These are phyloP conservation scores for Catalaphyllia jardinei DNA, from an alignment of 64 coral and sea anemone species.

Conservation along the genomic window DNA sequence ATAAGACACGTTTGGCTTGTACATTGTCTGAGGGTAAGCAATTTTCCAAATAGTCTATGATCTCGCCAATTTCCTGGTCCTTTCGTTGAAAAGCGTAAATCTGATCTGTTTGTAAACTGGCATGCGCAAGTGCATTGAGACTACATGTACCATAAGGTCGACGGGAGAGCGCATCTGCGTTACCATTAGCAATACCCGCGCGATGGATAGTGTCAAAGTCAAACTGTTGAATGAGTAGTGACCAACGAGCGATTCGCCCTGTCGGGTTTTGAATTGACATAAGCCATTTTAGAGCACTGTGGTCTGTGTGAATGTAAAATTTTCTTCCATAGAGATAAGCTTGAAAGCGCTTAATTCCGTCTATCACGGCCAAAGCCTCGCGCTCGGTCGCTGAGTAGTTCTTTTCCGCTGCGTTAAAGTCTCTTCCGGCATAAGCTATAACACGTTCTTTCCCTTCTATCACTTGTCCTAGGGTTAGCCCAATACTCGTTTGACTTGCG, in stretches of 20 bases:
- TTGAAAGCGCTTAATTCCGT: conserved; percentile 29
- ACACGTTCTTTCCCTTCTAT: background rate
- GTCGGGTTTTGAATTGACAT: conserved; percentile 25
- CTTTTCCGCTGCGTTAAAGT: conserved; percentile 11
- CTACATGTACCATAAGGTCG: background rate
- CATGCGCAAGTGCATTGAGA: no score
- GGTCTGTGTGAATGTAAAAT: conserved; percentile 17
- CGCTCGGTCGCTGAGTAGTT: conserved; percentile 25
- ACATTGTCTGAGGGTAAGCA: no score
- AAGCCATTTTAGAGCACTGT: conserved; percentile 19
- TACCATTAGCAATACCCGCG: conserved; percentile 30
- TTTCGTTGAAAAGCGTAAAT: no score
- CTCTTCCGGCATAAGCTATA: conserved; percentile 23
- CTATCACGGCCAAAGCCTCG: conserved; percentile 13
- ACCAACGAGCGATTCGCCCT: conserved; percentile 17
- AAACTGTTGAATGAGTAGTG: conserved; percentile 25
- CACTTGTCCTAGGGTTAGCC: conserved; percentile 14
- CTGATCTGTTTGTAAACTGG: no score
- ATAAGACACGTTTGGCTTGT: no score
- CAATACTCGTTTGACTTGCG: conserved; percentile 1
- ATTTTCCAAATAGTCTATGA: no score
- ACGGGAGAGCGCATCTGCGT: conserved; percentile 36
- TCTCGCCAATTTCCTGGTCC: no score
- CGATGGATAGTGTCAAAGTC: conserved; percentile 33
- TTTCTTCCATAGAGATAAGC: conserved; percentile 27